A percentile compares a stretch with the other conserved stretches of the same genome.
These are phyloP conservation scores for Vanessa tameamea DNA, from an alignment of 1,140 invertebrate species.

Conservation along the genomic window DNA sequence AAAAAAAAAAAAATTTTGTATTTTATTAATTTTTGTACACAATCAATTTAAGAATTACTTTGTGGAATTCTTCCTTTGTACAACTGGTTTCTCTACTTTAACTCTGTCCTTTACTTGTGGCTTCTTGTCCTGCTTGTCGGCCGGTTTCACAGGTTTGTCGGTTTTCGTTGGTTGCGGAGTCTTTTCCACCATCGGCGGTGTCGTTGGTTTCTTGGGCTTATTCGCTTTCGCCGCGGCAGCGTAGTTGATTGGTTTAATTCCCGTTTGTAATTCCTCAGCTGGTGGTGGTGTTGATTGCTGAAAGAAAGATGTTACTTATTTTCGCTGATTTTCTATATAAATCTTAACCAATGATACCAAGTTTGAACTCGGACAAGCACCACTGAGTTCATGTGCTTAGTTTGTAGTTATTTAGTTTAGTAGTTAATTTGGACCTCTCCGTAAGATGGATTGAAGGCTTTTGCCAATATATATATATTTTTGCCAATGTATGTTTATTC, in stretches of 20 bases:
- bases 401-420: no score
- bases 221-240: constrained; percentile 69
- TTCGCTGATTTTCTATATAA: no score
- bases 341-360: no score
- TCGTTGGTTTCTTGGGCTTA: constrained; percentile 58
- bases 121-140: constrained; percentile 37
- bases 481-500: no score
- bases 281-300: constrained; percentile 50
- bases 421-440: no score
- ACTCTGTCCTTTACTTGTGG: constrained; percentile 29
- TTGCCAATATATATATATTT: no score
- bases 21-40: constrained; percentile 13
- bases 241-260: constrained; percentile 72
- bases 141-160: constrained; percentile 39
- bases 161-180: constrained; percentile 23
- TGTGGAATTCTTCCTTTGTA: constrained; percentile 64
- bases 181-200: constrained; percentile 42
- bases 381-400: no score
- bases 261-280: constrained; percentile 41
- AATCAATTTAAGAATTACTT: constrained; percentile 40
- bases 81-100: constrained; percentile 36
- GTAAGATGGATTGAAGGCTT: no score
- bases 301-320: background rate
- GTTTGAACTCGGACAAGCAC: no score
- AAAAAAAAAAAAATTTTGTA: constrained; percentile 3